Percentiles rank a stretch among this genome's conserved stretches.
Conservation (phyloP, 2,113 vertebrate genomes). For the Lycaon pictus region DNA sequence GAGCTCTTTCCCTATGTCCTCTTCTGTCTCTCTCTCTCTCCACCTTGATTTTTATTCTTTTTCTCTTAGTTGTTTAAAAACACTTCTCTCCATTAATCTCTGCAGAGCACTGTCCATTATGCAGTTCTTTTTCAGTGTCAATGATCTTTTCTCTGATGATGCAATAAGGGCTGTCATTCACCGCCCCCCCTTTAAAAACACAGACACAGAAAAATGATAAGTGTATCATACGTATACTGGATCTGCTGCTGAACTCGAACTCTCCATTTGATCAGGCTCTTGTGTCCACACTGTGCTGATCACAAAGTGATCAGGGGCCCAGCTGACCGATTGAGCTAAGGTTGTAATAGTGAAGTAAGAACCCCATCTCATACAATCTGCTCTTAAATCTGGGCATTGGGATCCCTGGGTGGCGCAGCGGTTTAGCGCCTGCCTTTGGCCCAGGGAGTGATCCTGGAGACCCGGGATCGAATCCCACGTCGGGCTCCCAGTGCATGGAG, state of each 20-base stretch:
- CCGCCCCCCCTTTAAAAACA: neutral
- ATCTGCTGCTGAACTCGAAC: neutral
- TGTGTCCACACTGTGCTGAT: neutral
- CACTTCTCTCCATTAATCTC: neutral
- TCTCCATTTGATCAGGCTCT: neutral
- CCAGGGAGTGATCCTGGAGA: too few relatives aligned
- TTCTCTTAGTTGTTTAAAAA: neutral
- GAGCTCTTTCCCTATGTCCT: fast-evolving
- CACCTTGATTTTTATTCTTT: neutral
- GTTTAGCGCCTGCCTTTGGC: too few relatives aligned
- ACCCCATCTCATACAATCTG: fast-evolving
- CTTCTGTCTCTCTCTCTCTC: neutral
- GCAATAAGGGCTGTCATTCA: neutral
- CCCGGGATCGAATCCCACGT: too few relatives aligned
- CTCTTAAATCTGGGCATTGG: too few relatives aligned
- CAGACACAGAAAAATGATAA: neutral
- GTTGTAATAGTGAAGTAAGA: fast-evolving
- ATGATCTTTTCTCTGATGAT: neutral
- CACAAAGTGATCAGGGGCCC: neutral
- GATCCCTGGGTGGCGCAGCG: too few relatives aligned
- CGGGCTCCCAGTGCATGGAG: too few relatives aligned
- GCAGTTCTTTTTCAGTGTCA: neutral
- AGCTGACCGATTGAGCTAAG: neutral
- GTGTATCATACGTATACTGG: fast-evolving
- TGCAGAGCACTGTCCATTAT: fast-evolving